Evolutionary conservation across 1,140 invertebrate genomes (phyloP).

Genomic region (Geopemphigus sp.): DNA sequence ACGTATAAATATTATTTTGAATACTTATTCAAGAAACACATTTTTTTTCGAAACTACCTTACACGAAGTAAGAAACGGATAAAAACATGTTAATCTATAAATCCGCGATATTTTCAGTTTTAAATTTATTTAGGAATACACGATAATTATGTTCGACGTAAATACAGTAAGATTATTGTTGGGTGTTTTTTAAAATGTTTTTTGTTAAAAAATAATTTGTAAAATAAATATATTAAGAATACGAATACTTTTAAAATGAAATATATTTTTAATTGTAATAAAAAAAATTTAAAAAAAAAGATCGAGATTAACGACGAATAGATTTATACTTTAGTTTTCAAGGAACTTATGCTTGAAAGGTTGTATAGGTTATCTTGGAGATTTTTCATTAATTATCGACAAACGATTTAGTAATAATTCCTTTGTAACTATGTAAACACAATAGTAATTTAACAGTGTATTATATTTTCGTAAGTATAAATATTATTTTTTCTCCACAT

Average conservation of each 20-base stretch:
- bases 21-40: too few relatives aligned
- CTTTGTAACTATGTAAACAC: not conserved
- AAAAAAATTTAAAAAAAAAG: not conserved
- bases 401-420: slow-evolving; percentile 1
- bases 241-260: too few relatives aligned
- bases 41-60: not conserved
- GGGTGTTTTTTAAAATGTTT: too few relatives aligned
- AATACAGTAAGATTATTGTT: too few relatives aligned
- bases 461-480: not conserved
- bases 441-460: not conserved
- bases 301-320: not conserved
- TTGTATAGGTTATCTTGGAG: slow-evolving; percentile 12
- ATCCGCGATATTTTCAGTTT: not conserved
- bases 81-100: not conserved
- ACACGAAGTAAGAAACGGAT: not conserved
- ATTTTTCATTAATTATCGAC: slow-evolving; percentile 1
- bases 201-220: too few relatives aligned
- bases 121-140: too few relatives aligned
- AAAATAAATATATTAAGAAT: too few relatives aligned
- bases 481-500: too few relatives aligned
- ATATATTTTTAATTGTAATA: not conserved
- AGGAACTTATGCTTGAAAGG: not conserved
- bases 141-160: too few relatives aligned
- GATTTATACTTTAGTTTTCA: not conserved
- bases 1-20: too few relatives aligned